Base-by-base conservation (phyloP, 64 coral and sea anemone species). In the Exaiptasia diaphana region DNA sequence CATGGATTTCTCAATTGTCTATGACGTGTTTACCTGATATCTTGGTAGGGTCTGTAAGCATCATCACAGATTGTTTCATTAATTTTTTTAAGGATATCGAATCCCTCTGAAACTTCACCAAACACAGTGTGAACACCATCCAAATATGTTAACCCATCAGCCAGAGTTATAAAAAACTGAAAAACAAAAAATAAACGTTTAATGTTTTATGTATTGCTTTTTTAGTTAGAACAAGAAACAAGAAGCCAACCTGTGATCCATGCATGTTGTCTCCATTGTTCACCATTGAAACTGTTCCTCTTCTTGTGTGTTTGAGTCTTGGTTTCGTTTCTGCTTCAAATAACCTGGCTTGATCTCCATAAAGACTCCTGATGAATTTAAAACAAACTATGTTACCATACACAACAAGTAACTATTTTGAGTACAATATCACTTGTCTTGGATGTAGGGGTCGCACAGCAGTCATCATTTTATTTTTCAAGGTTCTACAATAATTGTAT, bases 251-350 rank as follows among this genome's bases (percentile, higher is more conserved):
- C 85, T 99, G 95, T 68, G 95, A 99, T 2, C 95, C 95, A 70
- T 99, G 95, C 85, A 99, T 93, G 39, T 99, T 85, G 42, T 99
- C 81, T 26, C 95, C 95, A 86, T 93, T 99, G 42, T 99, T 99
- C 18, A 92, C 95, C 95, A 99, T 99, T 0, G 95, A 99, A 33
- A 99, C 85, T 63, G 95, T 99, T 22, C 95, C 95, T 77, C 39
- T 93, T 61, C 81, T 89, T 45, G 72, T 81, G 67, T 99, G 95
- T 28, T 99, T 99, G 5, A 99, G 38, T 18, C 90, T 77, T 42
- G 95, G 95, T 73, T 99, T 99, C 13, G 62, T 80, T 44, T 99
- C 95, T 21, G 95, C 95, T 31, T 99, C 90, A 82, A 99, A 99
- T 41, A 85, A 99, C 50, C 80, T 92, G 20, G 95, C 95, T 70